Evolutionary conservation across 2,113 vertebrate species (phyloP).

Genomic region (Sturnus vulgaris): DNA sequence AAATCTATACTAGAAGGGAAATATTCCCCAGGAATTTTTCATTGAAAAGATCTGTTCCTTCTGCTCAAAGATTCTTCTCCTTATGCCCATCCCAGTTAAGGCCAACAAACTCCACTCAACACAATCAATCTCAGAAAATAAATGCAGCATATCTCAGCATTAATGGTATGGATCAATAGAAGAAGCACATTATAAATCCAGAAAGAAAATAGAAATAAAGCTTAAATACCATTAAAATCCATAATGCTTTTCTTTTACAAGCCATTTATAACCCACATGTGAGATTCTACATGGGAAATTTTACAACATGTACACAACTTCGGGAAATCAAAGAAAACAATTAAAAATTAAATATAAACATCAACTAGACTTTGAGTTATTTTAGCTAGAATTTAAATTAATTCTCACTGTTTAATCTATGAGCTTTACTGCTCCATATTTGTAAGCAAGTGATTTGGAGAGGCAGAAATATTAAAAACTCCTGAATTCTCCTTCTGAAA

Average conservation of each 20-base stretch:
- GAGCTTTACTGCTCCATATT: background rate
- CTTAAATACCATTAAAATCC: slow-evolving; percentile 3
- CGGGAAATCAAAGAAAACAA: background rate
- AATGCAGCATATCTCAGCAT: background rate
- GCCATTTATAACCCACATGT: background rate
- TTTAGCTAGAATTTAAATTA: background rate
- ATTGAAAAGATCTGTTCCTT: background rate
- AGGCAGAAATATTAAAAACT: background rate
- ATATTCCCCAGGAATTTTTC: background rate
- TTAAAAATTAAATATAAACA: background rate
- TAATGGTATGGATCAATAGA: slow-evolving; percentile 16
- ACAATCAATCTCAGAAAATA: background rate
- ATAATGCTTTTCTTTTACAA: background rate
- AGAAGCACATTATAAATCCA: background rate
- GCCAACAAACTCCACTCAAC: background rate
- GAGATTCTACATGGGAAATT: background rate
- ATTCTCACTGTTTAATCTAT: background rate
- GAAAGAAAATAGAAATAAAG: slow-evolving; percentile 13
- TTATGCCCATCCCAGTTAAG: background rate
- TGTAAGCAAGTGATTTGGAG: background rate
- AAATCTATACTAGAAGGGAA: background rate
- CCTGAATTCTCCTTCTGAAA: background rate
- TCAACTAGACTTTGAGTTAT: background rate
- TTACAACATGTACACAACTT: background rate
- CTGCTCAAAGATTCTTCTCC: background rate